Evolutionary conservation across 2,888 invertebrate species (phyloP), one percentile per base, ranked within the genome.

Genomic region (Tanypteryx hageni): DNA sequence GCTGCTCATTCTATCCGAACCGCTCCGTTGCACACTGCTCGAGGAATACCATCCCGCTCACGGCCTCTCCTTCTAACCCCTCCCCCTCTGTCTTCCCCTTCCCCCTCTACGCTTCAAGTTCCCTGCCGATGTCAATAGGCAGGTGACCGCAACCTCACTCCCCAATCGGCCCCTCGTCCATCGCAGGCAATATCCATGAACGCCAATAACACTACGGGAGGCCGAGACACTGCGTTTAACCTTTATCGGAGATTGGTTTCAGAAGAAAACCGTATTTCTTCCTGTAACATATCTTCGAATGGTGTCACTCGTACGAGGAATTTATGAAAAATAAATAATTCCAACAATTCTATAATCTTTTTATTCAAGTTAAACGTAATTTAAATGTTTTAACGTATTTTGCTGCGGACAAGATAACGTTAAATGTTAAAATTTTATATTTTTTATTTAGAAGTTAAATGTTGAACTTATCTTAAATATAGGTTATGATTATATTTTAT

Each of bases 11-110:
- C 64, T 61, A 27, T 61, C 59, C 86, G 59, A 58, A 61, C 57
- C 86, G 86, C 61, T 64, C 89, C 89, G 44, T 31, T 89, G 89
- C 89, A 22, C 61, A 61, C 64, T 89, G n/a, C 89, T 89, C 27
- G 61, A 31, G 89, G 18, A 68, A 57, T 22, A 22, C 57, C 22
- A n/a, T 5, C n/a, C n/a, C 44, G 2, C 31, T 10, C 56, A 14
- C 27, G 22, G 14, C 11, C 89, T 16, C 16, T 44, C 5, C n/a
- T n/a, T n/a, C n/a, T n/a, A 57, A 18, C 44, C 83, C 83, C n/a
- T 18, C 44, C 56, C n/a, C 44, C 44, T 13, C 8, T 18, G 27
- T 14, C 44, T 56, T 83, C 83, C 56, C 56, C n/a, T 83, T 83
- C 44, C 44, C 83, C 18, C 57, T 82, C 44, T 9, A 11, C 31